Percentiles rank a stretch among this genome's conserved stretches.
These are phyloP conservation scores for Anniella stebbinsi DNA, from an alignment of 2,797 vertebrate species.

Conservation along the genomic window DNA sequence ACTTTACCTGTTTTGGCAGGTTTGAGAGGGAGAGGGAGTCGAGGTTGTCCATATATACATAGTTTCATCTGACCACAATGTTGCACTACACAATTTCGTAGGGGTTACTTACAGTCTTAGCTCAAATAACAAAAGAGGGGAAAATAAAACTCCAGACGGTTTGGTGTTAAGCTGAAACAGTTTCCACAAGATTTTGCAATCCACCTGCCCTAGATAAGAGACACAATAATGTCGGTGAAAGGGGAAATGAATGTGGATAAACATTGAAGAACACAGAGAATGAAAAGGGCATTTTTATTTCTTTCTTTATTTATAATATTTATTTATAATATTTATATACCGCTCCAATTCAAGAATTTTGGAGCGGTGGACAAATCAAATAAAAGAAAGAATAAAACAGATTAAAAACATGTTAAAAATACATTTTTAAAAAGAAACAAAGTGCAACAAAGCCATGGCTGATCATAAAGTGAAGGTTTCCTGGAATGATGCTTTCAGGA, in stretches of 20 bases:
- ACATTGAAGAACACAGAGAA: not conserved
- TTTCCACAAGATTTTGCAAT: not conserved
- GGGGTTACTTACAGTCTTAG: not conserved
- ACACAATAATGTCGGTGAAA: not conserved
- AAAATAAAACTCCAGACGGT: not conserved
- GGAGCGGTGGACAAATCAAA: too few relatives aligned
- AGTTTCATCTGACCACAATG: not conserved
- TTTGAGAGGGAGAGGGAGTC: not conserved
- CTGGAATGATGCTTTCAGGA: too few relatives aligned
- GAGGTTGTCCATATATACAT: not conserved
- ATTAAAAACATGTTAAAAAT: too few relatives aligned
- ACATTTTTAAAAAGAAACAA: too few relatives aligned
- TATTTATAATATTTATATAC: too few relatives aligned
- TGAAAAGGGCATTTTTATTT: not conserved
- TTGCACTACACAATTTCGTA: not conserved
- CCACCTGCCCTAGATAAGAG: not conserved
- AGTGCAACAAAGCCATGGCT: too few relatives aligned
- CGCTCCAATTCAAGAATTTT: too few relatives aligned
- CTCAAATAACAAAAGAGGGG: not conserved
- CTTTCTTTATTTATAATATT: too few relatives aligned
- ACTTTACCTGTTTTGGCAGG: not conserved
- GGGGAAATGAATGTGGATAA: not conserved
- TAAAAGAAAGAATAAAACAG: too few relatives aligned
- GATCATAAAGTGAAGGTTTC: too few relatives aligned
- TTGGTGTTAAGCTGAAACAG: not conserved